Evolutionary conservation across 1,140 invertebrate genomes (phyloP).

Genomic region (Parasteatoda tepidariorum): DNA sequence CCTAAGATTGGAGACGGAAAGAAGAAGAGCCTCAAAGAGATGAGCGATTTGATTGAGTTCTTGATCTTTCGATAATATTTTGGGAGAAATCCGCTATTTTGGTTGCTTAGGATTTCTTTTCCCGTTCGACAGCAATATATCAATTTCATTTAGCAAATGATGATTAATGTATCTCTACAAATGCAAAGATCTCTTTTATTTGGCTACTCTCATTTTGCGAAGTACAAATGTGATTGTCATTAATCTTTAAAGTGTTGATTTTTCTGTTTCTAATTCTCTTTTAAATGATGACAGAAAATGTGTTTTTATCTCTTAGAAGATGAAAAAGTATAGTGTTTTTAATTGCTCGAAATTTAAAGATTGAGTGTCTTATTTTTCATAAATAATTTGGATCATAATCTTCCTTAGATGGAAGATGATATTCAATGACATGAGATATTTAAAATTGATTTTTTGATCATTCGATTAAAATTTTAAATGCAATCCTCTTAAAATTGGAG

Average conservation of each 20-base stretch:
- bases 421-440: background rate
- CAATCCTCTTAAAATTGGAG: too few relatives aligned
- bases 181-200: too few relatives aligned
- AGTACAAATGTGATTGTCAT: too few relatives aligned
- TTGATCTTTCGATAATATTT: background rate
- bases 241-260: too few relatives aligned
- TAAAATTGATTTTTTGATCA: background rate
- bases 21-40: background rate
- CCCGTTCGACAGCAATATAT: too few relatives aligned
- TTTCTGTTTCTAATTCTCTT: too few relatives aligned
- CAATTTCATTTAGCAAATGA: too few relatives aligned
- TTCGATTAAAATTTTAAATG: background rate
- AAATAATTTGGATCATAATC: background rate
- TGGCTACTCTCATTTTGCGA: too few relatives aligned
- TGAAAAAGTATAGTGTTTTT: background rate
- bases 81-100: background rate
- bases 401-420: background rate
- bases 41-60: background rate
- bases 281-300: too few relatives aligned
- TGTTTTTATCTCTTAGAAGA: too few relatives aligned
- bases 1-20: background rate
- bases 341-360: conserved; percentile 7
- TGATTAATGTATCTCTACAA: too few relatives aligned
- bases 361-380: background rate
- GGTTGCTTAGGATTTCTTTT: too few relatives aligned